Percentiles rank a stretch among this genome's conserved stretches.
Evolutionary conservation across 2,888 invertebrate species (phyloP).

Genomic region (Thysanoteuthis rhombus): DNA sequence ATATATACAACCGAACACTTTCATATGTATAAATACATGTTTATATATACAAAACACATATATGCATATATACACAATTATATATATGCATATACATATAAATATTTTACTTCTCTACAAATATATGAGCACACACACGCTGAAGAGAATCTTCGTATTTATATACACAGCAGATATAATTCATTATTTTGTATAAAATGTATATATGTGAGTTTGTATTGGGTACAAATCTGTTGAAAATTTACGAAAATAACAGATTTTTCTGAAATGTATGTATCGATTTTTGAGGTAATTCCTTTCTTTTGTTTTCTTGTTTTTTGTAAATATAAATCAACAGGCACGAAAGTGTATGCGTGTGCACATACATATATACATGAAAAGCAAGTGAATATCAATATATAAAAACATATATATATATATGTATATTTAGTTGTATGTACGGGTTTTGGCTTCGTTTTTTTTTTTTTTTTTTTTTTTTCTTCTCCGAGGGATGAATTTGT

Average conservation of each 20-base stretch:
- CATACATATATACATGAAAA: neutral
- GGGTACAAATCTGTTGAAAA: neutral
- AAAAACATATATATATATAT: neutral
- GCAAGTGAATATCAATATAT: neutral
- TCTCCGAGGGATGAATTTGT: too few relatives aligned
- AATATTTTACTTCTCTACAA: too few relatives aligned
- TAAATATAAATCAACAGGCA: too few relatives aligned
- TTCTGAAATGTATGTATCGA: neutral
- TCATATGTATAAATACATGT: too few relatives aligned
- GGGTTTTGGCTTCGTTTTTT: neutral
- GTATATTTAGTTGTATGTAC: neutral
- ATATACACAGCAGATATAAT: too few relatives aligned
- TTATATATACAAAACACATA: too few relatives aligned
- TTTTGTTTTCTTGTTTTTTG: neutral
- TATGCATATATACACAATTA: too few relatives aligned
- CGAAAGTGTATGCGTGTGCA: neutral
- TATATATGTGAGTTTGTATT: neutral
- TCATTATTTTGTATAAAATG: neutral
- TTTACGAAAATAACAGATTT: neutral
- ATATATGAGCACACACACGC: too few relatives aligned
- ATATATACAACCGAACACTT: too few relatives aligned
- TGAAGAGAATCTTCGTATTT: too few relatives aligned
- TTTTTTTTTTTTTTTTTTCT: too few relatives aligned
- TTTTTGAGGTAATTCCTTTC: neutral
- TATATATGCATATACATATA: too few relatives aligned